Evolutionary conservation across 2,113 vertebrate genomes (phyloP).

Genomic region (Paracanthobrama guichenoti): DNA sequence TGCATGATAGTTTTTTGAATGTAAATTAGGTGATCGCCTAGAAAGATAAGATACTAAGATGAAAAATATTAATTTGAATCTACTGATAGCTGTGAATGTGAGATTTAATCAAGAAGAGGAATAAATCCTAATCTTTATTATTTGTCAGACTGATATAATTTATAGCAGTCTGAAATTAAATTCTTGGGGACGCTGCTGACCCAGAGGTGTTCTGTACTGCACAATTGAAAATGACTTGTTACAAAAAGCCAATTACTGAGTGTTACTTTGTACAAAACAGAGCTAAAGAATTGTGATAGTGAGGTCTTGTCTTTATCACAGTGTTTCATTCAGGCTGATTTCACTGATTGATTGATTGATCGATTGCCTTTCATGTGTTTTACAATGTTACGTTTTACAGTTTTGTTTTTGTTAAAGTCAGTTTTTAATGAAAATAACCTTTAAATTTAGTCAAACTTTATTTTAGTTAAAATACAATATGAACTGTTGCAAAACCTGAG

Average conservation of each 20-base stretch:
- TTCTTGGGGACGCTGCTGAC: conserved; percentile 14
- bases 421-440: neutral
- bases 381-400: neutral
- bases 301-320: neutral
- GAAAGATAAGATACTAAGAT: conserved; percentile 36
- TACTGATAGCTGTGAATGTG: conserved; percentile 51
- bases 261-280: neutral
- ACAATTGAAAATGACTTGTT: conserved; percentile 15
- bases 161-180: conserved; percentile 38
- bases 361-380: neutral
- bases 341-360: neutral
- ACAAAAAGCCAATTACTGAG: conserved; percentile 23
- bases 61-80: conserved; percentile 53
- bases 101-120: conserved; percentile 51
- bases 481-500: too few relatives aligned
- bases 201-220: conserved; percentile 20
- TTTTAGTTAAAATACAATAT: too few relatives aligned
- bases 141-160: conserved; percentile 34
- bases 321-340: neutral
- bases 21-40: conserved; percentile 53
- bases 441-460: neutral
- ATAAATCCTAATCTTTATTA: conserved; percentile 42
- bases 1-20: conserved; percentile 56
- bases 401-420: neutral
- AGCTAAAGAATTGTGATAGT: neutral